Evolutionary conservation across 1,140 invertebrate genomes (phyloP).

Genomic region (Eufriesea mexicana): DNA sequence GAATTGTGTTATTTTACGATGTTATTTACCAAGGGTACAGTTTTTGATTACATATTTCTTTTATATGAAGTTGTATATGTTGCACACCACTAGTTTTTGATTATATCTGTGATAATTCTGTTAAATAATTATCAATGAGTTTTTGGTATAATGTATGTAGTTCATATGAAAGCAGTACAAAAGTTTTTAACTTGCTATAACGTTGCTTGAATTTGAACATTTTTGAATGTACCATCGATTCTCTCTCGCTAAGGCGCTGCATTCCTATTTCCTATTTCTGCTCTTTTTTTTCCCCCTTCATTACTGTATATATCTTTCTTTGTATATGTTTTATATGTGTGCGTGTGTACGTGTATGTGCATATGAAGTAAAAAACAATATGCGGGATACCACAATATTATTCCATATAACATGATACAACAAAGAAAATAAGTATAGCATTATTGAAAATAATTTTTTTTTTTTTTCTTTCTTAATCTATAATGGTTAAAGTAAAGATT

Average conservation of each 20-base stretch:
- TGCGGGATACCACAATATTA: conserved; percentile 7
- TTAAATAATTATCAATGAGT: conserved; percentile 5
- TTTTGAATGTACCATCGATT: conserved; percentile 29
- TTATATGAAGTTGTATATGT: not conserved
- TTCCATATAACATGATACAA: conserved; percentile 3
- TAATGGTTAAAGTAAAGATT: not conserved
- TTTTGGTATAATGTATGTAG: not conserved
- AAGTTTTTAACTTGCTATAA: not conserved
- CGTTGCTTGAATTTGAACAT: conserved; percentile 9
- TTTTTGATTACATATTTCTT: conserved; percentile 6
- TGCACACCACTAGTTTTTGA: not conserved
- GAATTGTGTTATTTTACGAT: not conserved
- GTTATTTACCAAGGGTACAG: conserved; percentile 4
- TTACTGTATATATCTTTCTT: conserved; percentile 26
- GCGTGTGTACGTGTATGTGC: not conserved
- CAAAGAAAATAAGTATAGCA: not conserved
- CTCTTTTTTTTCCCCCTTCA: not conserved
- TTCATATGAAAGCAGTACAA: not conserved
- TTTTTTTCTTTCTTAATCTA: not conserved
- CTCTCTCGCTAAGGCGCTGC: conserved; percentile 32
- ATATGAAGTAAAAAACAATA: conserved; percentile 18
- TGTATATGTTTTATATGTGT: not conserved
- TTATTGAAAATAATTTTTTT: not conserved
- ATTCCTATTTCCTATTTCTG: conserved; percentile 28
- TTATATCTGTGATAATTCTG: conserved; percentile 26